A percentile compares a stretch with the other conserved stretches of the same genome.
Evolutionary conservation across 2,797 vertebrate genomes (phyloP).

Genomic region (Acanthiza pusilla): DNA sequence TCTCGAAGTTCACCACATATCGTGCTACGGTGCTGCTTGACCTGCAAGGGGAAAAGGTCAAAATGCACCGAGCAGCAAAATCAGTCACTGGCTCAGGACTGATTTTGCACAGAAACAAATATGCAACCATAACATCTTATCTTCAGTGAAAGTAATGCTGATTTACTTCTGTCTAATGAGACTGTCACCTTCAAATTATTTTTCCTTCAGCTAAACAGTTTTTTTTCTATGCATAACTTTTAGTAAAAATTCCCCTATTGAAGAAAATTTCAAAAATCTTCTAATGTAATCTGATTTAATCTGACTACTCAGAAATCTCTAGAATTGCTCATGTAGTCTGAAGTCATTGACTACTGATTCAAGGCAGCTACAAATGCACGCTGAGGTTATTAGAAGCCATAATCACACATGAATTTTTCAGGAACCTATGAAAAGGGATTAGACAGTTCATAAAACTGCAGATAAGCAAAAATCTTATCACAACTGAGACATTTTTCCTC

Average conservation of each 20-base stretch:
- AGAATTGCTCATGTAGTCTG: not conserved
- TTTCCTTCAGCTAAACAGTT: not conserved
- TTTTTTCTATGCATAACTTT: not conserved
- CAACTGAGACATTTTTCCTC: not conserved
- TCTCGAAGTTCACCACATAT: conserved; percentile 82
- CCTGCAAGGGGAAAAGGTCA: conserved; percentile 63
- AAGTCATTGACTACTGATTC: not conserved
- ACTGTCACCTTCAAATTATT: not conserved
- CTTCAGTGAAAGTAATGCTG: not conserved
- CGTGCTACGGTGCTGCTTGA: conserved; percentile 79
- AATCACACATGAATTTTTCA: not conserved
- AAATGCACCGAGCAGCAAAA: not conserved
- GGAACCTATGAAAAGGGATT: not conserved
- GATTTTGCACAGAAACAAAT: not conserved
- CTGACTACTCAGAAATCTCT: not conserved
- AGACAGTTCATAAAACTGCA: not conserved
- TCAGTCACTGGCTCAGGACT: not conserved
- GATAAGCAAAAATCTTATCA: not conserved
- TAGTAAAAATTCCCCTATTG: not conserved
- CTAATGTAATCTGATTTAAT: not conserved
- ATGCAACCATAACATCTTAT: not conserved
- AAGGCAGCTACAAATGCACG: not conserved
- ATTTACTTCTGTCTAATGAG: not conserved
- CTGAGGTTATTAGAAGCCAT: not conserved
- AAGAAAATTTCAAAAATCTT: not conserved